These are phyloP conservation scores for Laupala kohalensis DNA, from an alignment of 1,140 invertebrate species.

Conservation along the genomic window DNA sequence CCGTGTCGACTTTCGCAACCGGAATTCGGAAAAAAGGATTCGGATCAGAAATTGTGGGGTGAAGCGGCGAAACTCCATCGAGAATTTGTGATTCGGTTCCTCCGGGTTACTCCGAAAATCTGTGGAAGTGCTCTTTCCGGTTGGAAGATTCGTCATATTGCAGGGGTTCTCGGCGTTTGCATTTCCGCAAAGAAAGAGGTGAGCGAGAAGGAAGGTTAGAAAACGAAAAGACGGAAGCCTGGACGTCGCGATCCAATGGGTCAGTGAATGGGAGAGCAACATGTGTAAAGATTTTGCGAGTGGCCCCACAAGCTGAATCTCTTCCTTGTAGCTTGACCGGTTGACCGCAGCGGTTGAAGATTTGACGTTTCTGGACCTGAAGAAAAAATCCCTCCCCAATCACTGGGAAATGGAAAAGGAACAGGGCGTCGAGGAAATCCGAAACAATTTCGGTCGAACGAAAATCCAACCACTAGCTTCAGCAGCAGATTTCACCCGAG, in stretches of 20 bases:
- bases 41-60: background rate
- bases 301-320: too few relatives aligned
- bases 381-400: too few relatives aligned
- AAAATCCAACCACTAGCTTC: too few relatives aligned
- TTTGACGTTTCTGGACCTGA: too few relatives aligned
- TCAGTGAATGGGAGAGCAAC: background rate
- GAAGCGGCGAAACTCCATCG: background rate
- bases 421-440: too few relatives aligned
- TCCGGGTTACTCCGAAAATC: background rate
- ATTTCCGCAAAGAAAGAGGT: background rate
- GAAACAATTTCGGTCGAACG: too few relatives aligned
- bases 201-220: background rate
- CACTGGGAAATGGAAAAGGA: too few relatives aligned
- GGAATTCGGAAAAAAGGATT: background rate
- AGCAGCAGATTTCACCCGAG: too few relatives aligned
- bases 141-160: background rate
- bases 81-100: background rate
- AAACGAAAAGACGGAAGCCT: background rate
- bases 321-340: too few relatives aligned
- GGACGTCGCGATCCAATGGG: background rate
- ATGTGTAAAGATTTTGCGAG: too few relatives aligned
- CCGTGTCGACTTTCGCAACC: background rate
- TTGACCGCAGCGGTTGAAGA: too few relatives aligned
- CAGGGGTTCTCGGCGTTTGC: background rate
- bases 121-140: background rate